Conservation (phyloP, 2,113 vertebrate genomes). For the Amblyopsis rosae region DNA sequence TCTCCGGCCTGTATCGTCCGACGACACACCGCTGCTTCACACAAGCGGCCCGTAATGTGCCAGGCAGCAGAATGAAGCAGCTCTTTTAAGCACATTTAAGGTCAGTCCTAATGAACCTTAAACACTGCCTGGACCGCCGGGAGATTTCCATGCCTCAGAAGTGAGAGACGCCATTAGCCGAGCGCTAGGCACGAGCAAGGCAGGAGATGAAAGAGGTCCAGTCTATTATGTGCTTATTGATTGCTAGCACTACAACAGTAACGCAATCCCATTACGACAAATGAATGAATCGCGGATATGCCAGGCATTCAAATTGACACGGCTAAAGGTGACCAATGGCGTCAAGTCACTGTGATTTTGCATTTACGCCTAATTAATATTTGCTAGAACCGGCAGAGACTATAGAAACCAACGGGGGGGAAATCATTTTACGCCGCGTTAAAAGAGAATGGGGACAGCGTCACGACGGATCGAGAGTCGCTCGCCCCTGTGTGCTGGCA, state of each 20-base stretch:
- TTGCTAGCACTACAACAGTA: slow-evolving; percentile 55
- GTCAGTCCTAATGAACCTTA: slow-evolving; percentile 39
- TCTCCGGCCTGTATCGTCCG: too few relatives aligned
- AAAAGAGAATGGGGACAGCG: slow-evolving; percentile 44
- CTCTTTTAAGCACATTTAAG: not conserved
- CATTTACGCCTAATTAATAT: slow-evolving; percentile 73
- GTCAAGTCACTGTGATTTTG: slow-evolving; percentile 67
- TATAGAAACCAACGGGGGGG: slow-evolving; percentile 23
- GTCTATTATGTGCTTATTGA: slow-evolving; percentile 63
- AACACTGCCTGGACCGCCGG: slow-evolving; percentile 1
- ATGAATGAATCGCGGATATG: slow-evolving; percentile 60
- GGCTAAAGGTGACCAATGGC: slow-evolving; percentile 62
- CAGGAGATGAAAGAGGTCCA: slow-evolving; percentile 43
- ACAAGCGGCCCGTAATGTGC: slow-evolving; percentile 7
- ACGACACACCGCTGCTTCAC: not conserved
- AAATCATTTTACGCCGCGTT: slow-evolving; percentile 72
- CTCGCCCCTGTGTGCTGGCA: slow-evolving; percentile 29
- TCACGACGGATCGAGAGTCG: slow-evolving; percentile 27
- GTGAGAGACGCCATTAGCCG: slow-evolving; percentile 54
- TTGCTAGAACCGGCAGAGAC: slow-evolving; percentile 40
- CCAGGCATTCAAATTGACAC: slow-evolving; percentile 60
- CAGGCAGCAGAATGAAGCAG: slow-evolving; percentile 14
- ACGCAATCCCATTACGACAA: slow-evolving; percentile 56
- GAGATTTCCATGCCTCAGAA: slow-evolving; percentile 32
- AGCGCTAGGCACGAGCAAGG: slow-evolving; percentile 38